A percentile compares a stretch with the other conserved stretches of the same genome.
Evolutionary conservation across 2,797 vertebrate species (phyloP).

Genomic region (Chelon labrosus): DNA sequence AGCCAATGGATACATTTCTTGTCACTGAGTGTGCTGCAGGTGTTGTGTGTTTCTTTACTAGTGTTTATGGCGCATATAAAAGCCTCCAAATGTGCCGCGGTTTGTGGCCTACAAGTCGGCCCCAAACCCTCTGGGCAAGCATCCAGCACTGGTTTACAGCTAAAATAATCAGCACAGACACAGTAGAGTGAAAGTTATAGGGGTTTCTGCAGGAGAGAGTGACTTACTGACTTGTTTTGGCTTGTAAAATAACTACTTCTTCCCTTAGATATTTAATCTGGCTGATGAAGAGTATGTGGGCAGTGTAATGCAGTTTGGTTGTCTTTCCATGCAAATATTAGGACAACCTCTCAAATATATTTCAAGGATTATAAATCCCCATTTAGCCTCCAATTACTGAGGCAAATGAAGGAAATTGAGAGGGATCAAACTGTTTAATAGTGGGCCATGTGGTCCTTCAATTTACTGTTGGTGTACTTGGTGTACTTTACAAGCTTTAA

Average conservation of each 20-base stretch:
- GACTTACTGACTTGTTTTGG: conserved; percentile 40
- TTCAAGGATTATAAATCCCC: conserved; percentile 17
- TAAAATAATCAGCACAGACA: conserved; percentile 60
- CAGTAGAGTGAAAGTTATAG: conserved; percentile 40
- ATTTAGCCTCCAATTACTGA: conserved; percentile 33
- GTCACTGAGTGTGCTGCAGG: conserved; percentile 59
- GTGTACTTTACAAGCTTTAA: conserved; percentile 23
- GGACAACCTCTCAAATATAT: neutral
- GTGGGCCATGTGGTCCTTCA: neutral
- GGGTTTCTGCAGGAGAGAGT: conserved; percentile 27
- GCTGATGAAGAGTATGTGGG: conserved; percentile 20
- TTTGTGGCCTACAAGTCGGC: conserved; percentile 75
- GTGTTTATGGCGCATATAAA: conserved; percentile 78
- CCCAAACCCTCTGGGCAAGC: conserved; percentile 50
- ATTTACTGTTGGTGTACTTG: conserved; percentile 26
- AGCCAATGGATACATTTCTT: conserved; percentile 33
- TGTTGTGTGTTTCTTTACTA: conserved; percentile 59
- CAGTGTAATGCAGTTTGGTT: conserved; percentile 4
- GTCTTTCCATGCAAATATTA: conserved; percentile 40
- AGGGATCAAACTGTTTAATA: conserved; percentile 43
- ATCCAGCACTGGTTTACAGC: conserved; percentile 55
- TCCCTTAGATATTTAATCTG: conserved; percentile 31
- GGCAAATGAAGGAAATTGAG: conserved; percentile 22
- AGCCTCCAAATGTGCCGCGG: conserved; percentile 75
- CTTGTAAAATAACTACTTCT: conserved; percentile 32